Base-by-base conservation (phyloP, 92 coral and sea anemone species). In the Metridium senile region DNA sequence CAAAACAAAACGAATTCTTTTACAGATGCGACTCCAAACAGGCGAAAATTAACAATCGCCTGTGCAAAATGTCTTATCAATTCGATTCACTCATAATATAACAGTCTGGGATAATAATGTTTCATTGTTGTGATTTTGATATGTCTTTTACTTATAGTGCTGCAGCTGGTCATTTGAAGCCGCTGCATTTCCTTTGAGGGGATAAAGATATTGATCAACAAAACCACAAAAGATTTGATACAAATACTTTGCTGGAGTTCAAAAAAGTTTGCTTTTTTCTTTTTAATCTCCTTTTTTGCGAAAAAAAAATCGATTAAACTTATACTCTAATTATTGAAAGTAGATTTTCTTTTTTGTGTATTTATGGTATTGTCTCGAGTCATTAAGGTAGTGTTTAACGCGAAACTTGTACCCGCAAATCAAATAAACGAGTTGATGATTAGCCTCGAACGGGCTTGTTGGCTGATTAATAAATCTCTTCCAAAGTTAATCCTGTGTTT, bases 81-180 rank as follows among this genome's bases (percentile, higher is more conserved):
- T 54, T 54, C 23, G 25, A 54, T 54, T 54, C n/a, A n/a, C n/a
- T n/a, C n/a, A 45, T 45, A 7, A 7, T 16, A 45, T 9, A 23
- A 63, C 69, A 63, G 69, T 28, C 69, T 28, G 22, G 6, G 25
- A 28, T 8, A 23, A 23, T 28, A 7, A 11, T 31, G 13, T 6
- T 29, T 28, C 4, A 6, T 31, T 63, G 69, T 31, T 63, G 45
- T 63, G 6, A 39, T 39, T 39, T 59, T 59, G 65, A 22, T 59
- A 59, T 25, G 11, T 63, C 45, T 4, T 20, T 28, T 3, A 63
- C 45, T 2, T 1, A 54, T 9, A 19, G 23, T 9, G 17, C 16
- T 16, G 69, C 69, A 63, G 69, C 69, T 63, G 69, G n/a, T 19
- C 69, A 63, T 7, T 54, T 54, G 61, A 54, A 54, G 23, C 8